Evolutionary conservation across 1,140 invertebrate species (phyloP), one percentile per base, ranked within the genome.

Genomic region (Philopotamus ludificatus): DNA sequence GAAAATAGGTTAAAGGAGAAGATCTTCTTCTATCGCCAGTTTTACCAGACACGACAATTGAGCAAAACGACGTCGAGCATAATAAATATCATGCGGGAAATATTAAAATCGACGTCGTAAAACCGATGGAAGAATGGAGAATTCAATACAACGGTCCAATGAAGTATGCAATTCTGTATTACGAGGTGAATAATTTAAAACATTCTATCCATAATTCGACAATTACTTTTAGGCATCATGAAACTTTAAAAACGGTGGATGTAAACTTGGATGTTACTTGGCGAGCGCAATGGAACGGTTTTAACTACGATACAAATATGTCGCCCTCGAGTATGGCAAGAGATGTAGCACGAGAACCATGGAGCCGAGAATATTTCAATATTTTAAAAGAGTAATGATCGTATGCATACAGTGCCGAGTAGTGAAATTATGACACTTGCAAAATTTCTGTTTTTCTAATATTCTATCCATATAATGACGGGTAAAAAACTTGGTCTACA

Each of bases 221-320:
- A n/a, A n/a, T n/a, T n/a, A n/a, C n/a, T 60, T 28, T 15, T 61
- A 80, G 78, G 42, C 65, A 66, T 54, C 72, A 23, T 62, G 66
- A 80, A 45, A 62, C 71, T 3, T 65, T 68, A 8, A 77, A 74
- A 45, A 72, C 22, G 23, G 70, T 77, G 1, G 71, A 79, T 53
- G 82, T 85, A 4, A 73, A 79, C 64, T 71, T 84, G n/a, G 72
- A 80, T n/a, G 74, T 80, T 2, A 76, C 74, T 0, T 86, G 80
- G 79, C 79, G 76, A 49, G 79, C 82, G 0, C 66, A 73, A 16
- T 77, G 79, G 63, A 67, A 75, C 8, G 77, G 74, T 15, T 89
- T 89, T 74, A 85, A 89, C 73, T 89, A 86, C 72, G 85, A 89
- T 71, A 81, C 76, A 0, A 85, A 89, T 70, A 85, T 88, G 76